phyloP scores from a whole-genome alignment of 2,888 invertebrate genomes.

The Hypena proboscidalis region DNA sequence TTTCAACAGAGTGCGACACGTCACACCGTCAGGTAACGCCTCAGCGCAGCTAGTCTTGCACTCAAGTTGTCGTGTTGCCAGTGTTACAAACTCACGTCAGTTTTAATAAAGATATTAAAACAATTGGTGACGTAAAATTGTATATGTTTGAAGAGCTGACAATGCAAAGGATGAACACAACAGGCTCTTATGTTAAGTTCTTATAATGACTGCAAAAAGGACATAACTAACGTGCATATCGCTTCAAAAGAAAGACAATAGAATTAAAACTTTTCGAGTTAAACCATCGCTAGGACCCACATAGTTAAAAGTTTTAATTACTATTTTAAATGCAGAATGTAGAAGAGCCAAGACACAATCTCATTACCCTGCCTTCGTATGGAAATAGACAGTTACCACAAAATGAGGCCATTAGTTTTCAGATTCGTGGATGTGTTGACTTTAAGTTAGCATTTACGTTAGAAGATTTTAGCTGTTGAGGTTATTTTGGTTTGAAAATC shows the following conservation, averaged over 20 bases:
- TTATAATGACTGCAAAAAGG: neutral
- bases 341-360: slow-evolving; percentile 30
- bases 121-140: too few species aligned
- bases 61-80: too few species aligned
- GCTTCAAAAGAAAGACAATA: slow-evolving; percentile 12
- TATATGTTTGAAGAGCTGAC: too few species aligned
- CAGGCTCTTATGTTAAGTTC: too few species aligned
- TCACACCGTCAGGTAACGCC: too few species aligned
- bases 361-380: slow-evolving; percentile 24
- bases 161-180: too few species aligned
- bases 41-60: too few species aligned
- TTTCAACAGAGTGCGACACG: too few species aligned
- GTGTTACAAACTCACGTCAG: too few species aligned
- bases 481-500: slow-evolving; percentile 3
- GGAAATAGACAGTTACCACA: slow-evolving; percentile 16
- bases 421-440: slow-evolving; percentile 34
- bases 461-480: slow-evolving; percentile 12
- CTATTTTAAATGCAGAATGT: slow-evolving; percentile 16
- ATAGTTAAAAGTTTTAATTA: slow-evolving; percentile 30
- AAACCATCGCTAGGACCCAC: neutral
- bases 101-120: too few species aligned
- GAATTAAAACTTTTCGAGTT: neutral
- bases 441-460: slow-evolving; percentile 34
- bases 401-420: slow-evolving; percentile 42
- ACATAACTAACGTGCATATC: neutral